Evolutionary conservation across 1,140 invertebrate species (phyloP).

Genomic region (Protaetia brevitarsis): DNA sequence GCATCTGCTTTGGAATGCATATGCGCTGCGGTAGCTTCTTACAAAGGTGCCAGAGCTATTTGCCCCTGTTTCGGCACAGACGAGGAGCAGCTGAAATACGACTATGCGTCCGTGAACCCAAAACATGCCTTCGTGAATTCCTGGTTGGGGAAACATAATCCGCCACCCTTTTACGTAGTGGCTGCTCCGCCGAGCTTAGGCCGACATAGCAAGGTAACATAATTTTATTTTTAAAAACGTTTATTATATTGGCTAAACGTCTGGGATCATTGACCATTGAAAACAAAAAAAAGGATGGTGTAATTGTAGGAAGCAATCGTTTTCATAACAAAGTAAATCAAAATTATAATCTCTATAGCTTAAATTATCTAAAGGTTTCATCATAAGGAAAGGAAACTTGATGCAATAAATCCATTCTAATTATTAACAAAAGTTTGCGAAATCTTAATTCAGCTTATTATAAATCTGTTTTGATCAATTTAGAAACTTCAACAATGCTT

Average conservation of each 20-base stretch:
- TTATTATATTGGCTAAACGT: background rate
- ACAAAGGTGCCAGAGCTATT: conserved; percentile 53
- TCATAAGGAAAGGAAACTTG: no score
- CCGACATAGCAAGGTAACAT: conserved; percentile 42
- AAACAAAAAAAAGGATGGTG: no score
- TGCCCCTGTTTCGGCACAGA: conserved; percentile 55
- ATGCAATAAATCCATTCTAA: no score
- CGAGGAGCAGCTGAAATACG: conserved; percentile 38
- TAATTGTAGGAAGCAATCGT: no score
- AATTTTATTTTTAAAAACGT: background rate
- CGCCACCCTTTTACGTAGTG: conserved; percentile 42
- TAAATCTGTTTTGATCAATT: no score
- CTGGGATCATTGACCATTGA: no score
- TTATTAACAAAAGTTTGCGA: no score
- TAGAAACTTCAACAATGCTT: no score
- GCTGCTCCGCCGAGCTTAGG: conserved; percentile 37
- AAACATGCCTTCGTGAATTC: conserved; percentile 55
- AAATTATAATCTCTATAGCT: no score
- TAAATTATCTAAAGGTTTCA: no score
- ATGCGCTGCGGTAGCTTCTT: conserved; percentile 53
- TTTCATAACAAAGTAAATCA: no score
- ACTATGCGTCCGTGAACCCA: conserved; percentile 31
- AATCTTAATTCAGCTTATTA: no score
- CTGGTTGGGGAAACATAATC: conserved; percentile 54
- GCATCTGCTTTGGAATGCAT: conserved; percentile 54